Evolutionary conservation across 2,797 vertebrate species (phyloP), one percentile per base, ranked within the genome.

Genomic region (Chloroceryle inda): DNA sequence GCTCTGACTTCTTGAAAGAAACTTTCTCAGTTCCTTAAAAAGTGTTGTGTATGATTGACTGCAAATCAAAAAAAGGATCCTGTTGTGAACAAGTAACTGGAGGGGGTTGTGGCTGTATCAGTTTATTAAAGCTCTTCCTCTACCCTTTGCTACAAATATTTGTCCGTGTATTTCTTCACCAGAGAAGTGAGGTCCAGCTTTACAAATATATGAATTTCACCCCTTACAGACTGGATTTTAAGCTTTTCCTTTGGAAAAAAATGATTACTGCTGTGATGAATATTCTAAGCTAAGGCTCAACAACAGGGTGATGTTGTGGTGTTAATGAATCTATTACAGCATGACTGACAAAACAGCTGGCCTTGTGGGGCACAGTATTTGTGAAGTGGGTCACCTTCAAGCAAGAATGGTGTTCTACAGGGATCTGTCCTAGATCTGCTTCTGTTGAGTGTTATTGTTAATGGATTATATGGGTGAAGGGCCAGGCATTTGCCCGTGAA

Each of bases 271-370:
- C 35, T 58, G 49, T 26, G 27, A 17, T 44, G 47, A 6, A 63
- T 21, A 10, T 33, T 20, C 13, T 9, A 22, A 38, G 37, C 17
- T 6, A 13, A 63, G 42, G 49, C 16, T 47, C 26, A 15, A 12
- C 6, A 40, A 10, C 26, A 13, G 22, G 31, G 22, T 12, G 11
- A 11, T 33, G 16, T 10, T 0, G 0, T n/a, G 19, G 6, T 29
- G 18, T 16, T 63, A 52, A 45, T 45, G 63, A 31, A 49, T 19
- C 12, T 5, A 2, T 24, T 17, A 13, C 11, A 13, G 42, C 23
- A 3, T 5, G 31, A 18, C 53, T 9, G 31, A 42, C 11, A 11
- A 12, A 29, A 23, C 75, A 13, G n/a, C 37, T 40, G 76, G 49
- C 37, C 29, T 29, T 0, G 2, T 22, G 42, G 16, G 7, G 10